These are phyloP conservation scores for Ganaspis brasiliensis DNA, from an alignment of 2,888 invertebrate genomes.

Conservation along the genomic window DNA sequence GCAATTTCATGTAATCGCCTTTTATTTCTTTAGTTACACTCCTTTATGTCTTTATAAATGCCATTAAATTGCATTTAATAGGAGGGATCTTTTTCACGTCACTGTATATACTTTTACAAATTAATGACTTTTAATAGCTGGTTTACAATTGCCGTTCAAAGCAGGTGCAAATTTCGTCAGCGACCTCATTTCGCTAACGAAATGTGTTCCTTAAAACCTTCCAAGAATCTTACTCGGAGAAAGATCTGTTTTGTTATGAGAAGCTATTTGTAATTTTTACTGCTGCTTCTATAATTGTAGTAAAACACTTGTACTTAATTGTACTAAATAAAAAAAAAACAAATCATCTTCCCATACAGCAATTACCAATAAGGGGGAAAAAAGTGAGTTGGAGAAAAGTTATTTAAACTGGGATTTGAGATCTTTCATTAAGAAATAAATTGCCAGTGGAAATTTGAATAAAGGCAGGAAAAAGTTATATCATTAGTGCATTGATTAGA, in stretches of 20 bases:
- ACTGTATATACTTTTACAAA: slow-evolving; percentile 13
- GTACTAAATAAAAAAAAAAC: background rate
- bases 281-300: background rate
- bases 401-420: background rate
- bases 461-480: background rate
- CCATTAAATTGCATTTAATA: slow-evolving; percentile 1
- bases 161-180: background rate
- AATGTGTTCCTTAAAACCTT: slow-evolving; percentile 3
- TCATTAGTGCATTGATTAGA: background rate
- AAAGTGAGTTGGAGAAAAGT: background rate
- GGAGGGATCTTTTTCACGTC: background rate
- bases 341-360: background rate
- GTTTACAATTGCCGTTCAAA: slow-evolving; percentile 18
- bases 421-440: background rate
- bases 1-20: slow-evolving; percentile 2
- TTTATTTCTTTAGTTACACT: background rate
- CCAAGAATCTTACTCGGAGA: background rate
- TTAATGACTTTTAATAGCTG: slow-evolving; percentile 6
- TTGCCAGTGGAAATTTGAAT: background rate
- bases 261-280: background rate
- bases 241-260: background rate
- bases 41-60: background rate
- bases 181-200: background rate
- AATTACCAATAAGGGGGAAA: background rate
- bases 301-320: slow-evolving; percentile 1